Evolutionary conservation across 1,140 invertebrate genomes (phyloP), one percentile per base, ranked within the genome.

Genomic region (Hyposmocoma kahamanoa): DNA sequence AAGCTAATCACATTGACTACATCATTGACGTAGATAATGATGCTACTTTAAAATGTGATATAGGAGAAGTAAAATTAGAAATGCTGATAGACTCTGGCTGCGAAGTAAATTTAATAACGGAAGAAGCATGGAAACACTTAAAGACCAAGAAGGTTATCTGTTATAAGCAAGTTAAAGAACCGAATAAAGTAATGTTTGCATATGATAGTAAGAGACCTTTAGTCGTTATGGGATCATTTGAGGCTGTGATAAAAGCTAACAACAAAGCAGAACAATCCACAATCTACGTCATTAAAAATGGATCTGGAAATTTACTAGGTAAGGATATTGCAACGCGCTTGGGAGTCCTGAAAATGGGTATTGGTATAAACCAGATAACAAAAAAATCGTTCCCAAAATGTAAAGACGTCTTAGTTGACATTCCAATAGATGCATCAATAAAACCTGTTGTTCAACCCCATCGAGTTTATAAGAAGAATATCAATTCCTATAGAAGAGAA

Each of bases 41-140:
- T 19, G 39, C 18, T 4, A 17, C 17, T 18, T 2, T 50, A 22
- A 15, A 22, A 17, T 50, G 48, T 19, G 4, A 11, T 1, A 34
- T 50, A 9, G 48, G 48, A 36, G 48, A 41, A 22, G 48, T 50
- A 13, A 50, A 22, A 1, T 22, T 13, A 15, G 21, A 36, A 1
- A 18, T 50, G 5, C 28, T 50, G 18, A 43, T 50, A n/a, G 41
- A 50, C 36, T 50, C 41, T 15, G 48, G 41, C 9, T 34, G 41
- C 30, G 43, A 42, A 20, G 5, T 19, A 24, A 50, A 43, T 20
- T 11, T 50, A 1, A 44, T 50, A 18, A 43, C 26, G 1, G 48
- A 34, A n/a, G 21, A 50, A n/a, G 36, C 48, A 5, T 50, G 48
- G 48, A 30, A 32, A 5, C 4, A 21, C 8, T 10, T 50, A 9